These are phyloP conservation scores for Pterocles gutturalis DNA, from an alignment of 2,113 vertebrate species.

Conservation along the genomic window DNA sequence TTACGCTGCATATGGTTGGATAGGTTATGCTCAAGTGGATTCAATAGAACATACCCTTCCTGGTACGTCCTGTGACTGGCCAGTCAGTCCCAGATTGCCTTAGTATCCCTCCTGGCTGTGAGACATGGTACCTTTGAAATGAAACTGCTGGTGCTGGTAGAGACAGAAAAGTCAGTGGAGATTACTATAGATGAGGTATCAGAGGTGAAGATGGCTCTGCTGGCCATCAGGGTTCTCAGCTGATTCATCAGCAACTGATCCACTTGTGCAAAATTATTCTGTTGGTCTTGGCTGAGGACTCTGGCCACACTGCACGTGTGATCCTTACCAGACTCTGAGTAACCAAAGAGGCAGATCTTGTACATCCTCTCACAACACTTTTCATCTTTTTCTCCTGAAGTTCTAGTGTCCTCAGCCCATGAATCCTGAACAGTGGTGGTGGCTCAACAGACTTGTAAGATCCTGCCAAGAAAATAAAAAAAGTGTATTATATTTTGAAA, in stretches of 20 bases:
- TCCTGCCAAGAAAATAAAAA: not conserved
- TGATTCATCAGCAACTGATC: not conserved
- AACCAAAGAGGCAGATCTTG: not conserved
- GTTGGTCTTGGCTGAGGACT: not conserved
- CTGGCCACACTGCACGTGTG: not conserved
- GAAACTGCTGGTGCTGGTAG: not conserved
- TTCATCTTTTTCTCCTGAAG: not conserved
- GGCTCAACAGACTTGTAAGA: not conserved
- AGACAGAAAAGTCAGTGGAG: not conserved
- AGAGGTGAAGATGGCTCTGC: not conserved
- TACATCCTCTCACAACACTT: not conserved
- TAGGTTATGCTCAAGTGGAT: not conserved
- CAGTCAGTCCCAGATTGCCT: not conserved
- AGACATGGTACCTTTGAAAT: not conserved
- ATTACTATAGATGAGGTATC: not conserved
- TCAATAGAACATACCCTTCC: not conserved
- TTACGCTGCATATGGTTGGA: not conserved
- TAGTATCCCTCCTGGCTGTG: not conserved
- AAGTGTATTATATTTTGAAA: not conserved
- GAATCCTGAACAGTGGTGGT: not conserved
- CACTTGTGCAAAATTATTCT: not conserved
- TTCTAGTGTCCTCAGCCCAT: not conserved
- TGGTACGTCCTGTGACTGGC: accelerated
- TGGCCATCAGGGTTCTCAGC: not conserved
- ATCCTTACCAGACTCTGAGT: not conserved